Base-by-base conservation (phyloP, 1,140 invertebrate genomes). In the Drosophila suzukii region DNA sequence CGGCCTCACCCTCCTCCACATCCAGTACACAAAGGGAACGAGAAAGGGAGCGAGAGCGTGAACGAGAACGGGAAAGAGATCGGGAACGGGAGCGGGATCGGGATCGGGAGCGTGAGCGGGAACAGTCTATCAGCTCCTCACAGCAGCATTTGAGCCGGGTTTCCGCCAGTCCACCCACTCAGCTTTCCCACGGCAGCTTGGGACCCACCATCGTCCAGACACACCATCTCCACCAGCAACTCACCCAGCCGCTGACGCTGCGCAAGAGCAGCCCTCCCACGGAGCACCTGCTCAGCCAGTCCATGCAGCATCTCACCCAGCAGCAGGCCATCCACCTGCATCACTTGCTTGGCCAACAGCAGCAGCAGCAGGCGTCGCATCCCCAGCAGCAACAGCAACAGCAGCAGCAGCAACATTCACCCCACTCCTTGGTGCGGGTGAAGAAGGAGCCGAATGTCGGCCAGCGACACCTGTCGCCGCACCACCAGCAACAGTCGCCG, bases 361-460 rank as follows among this genome's bases (percentile, higher is more conserved):
- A 91, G 91, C 93, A 68, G 91, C 93, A 83, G 32, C 67, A 75
- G 39, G 27, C 93, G 6, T 36, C 50, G 32, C 50, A 53, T 17
- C 50, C 81, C 78, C 93, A 81, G 93, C 93, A 74, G 60, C 79
- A 78, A 15, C 80, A 82, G 32, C 30, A 32, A 32, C 30, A 32
- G 30, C 30, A 32, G 36, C 78, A 81, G 41, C 81, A 90, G 44
- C 76, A 90, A 90, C 67, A 94, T 91, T 78, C 93, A 92, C 61
- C 93, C 91, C 56, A 94, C 92, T 88, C 93, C 85, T 78, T 91
- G 53, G 74, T 91, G 32, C 71, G 92, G 49, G 80, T 92, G 7
- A 94, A 94, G 67, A 94, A 94, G 68, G 93, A 94, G 60, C 93
- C 93, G 15, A 68, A 59, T 50, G 86, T 41, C 17, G 91, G 92